Conservation (phyloP, 2,113 vertebrate genomes). For the Isichthys henryi region DNA sequence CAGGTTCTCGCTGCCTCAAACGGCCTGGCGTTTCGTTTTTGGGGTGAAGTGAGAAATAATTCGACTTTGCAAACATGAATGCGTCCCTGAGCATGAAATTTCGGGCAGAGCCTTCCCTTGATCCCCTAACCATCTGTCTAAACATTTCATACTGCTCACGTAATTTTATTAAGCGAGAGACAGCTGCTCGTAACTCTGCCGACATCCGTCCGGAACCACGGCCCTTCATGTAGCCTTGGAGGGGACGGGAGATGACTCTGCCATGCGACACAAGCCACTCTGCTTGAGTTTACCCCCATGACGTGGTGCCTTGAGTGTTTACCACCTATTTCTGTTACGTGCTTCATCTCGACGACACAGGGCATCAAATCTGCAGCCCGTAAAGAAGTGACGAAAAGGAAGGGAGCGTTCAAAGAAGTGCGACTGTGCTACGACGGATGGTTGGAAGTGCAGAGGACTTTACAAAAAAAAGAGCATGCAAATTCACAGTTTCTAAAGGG, state of each 20-base stretch:
- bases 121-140: slow-evolving; percentile 8
- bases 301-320: neutral
- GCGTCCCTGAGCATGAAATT: neutral
- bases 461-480: neutral
- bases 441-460: neutral
- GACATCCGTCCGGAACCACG: neutral
- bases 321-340: neutral
- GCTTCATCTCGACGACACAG: neutral
- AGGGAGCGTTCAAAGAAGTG: neutral
- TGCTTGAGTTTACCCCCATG: neutral
- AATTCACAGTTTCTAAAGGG: neutral
- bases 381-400: neutral
- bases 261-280: neutral
- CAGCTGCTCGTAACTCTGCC: neutral
- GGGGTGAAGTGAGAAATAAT: neutral
- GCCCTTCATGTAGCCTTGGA: neutral
- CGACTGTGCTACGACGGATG: neutral
- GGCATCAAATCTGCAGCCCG: neutral
- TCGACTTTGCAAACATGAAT: neutral
- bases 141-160: neutral
- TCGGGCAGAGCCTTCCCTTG: neutral
- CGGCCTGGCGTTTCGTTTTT: neutral
- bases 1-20: neutral
- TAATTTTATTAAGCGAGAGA: neutral
- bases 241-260: neutral